Base-by-base conservation (phyloP, 2,797 vertebrate species). In the Melanotaenia nigrans region DNA sequence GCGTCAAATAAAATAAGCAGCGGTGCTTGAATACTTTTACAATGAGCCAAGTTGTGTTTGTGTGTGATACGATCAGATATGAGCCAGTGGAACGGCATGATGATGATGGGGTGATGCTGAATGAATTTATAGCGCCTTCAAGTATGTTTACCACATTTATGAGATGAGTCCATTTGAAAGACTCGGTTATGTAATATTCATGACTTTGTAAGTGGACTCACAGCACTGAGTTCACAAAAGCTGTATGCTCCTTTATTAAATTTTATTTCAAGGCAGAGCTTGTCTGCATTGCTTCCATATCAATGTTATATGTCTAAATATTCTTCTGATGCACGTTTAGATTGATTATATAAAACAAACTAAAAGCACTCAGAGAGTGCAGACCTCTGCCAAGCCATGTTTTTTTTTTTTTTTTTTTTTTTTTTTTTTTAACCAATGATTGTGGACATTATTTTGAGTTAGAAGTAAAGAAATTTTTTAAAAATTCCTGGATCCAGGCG, bases 141-240 rank as follows among this genome's bases (percentile, higher is more conserved):
- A 89, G 71, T 85, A 77, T 89, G 87, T 86, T 89, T 89, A 85
- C 75, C 71, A 70, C 84, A 80, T 90, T 84, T 88, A 86, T 73
- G 81, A 87, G 80, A 79, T 47, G 66, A 82, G 80, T 71, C 68
- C 75, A 75, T 89, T 78, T 83, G 66, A 89, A 85, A 79, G 47
- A 65, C 49, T 58, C 47, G 49, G 66, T 84, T 66, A 85, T 89
- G 85, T 70, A 83, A 87, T 84, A 92, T 90, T 85, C 84, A 92
- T 87, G 73, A 71, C 59, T 57, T 73, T 83, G 33, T 77, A 73
- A 85, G 79, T 81, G 77, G 84, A 81, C 74, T 54, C 53, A 60
- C 59, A 75, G 65, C 68, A 64, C 32, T 11, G 59, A 65, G 57
- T 78, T 81, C 66, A 71, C 9, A 10, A 38, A 72, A 49, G 36